Evolutionary conservation across 2,888 invertebrate species (phyloP), one percentile per base, ranked within the genome.

Genomic region (Lydus trimaculatus): DNA sequence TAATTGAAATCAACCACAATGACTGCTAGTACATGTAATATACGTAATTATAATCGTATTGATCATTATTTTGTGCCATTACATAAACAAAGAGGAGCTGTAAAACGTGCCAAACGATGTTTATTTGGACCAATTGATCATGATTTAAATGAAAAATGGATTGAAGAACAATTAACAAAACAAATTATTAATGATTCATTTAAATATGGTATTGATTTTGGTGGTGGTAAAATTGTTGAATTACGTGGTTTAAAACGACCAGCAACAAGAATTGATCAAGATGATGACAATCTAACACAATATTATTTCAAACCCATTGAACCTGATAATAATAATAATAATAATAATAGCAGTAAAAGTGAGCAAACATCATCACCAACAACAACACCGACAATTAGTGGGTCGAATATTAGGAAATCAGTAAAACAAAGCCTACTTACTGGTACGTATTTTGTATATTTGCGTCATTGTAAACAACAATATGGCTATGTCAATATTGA

Each of bases 341-440:
- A 63, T 58, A 31, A 20, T 33, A 23, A 68, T 2, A 48, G 20
- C 6, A 48, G 48, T 7, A 48, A 23, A 48, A 48, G 43, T n/a
- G 20, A 7, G 43, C 17, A 43, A 43, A n/a, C 43, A n/a, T 17
- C 43, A 17, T 8, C 43, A 17, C 6, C 17, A 52, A 23, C 52
- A 25, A 5, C 25, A 28, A 1, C 28, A n/a, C 23, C 25, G 7
- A 25, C 56, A 56, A 15, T 28, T 15, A 56, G 56, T 28, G 56
- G 25, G 56, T 13, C 25, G 13, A 52, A 23, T 23, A 31, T 13
- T 25, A 31, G 60, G 23, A 60, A 60, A 60, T 31, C 60, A 17
- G 31, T 91, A 90, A 13, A 74, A 87, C 72, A 85, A 86, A 33
- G 87, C 87, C 17, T 59, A 81, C 84, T 31, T 86, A 87, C 75